Evolutionary conservation across 2,888 invertebrate species (phyloP), one percentile per base, ranked within the genome.

Genomic region (Meteorus colon): DNA sequence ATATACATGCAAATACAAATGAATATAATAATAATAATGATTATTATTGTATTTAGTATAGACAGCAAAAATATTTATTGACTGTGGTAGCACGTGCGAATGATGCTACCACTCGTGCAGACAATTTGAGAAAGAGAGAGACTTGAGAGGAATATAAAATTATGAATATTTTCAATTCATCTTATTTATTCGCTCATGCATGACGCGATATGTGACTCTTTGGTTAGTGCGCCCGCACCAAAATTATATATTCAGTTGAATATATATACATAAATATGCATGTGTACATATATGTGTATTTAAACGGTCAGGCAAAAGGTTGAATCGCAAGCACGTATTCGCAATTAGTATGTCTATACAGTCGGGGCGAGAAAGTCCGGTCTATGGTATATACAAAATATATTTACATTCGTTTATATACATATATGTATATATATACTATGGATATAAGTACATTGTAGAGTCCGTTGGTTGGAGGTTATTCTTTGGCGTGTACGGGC

Each of bases 331-430:
- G 65, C 68, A 71, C 72, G 74, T 77, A 77, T 62, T 16, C 16
- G 77, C 77, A 77, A 77, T 74, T 76, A 72, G 71, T 72, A 71
- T 66, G 59, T 76, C 66, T 62, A 45, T 51, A 51, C n/a, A 19
- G 24, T 48, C n/a, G 16, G 48, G 48, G n/a, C 48, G 48, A 48
- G 48, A 48, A 48, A 48, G 48, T 48, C 48, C 48, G 48, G 48
- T 48, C 48, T 48, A n/a, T 16, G n/a, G 48, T 48, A 48, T 48
- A n/a, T 48, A n/a, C 48, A 48, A 3, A 48, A 48, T 48, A 48
- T n/a, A 48, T n/a, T 3, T n/a, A 16, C 16, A n/a, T n/a, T 4
- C 48, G 14, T 14, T n/a, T 16, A 4, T 48, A n/a, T n/a, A 48
- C 6, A n/a, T n/a, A 48, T n/a, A 48, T 48, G 14, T 45, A 45